Base-by-base conservation (phyloP, 64 coral and sea anemone genomes). In the Actinia tenebrosa region DNA sequence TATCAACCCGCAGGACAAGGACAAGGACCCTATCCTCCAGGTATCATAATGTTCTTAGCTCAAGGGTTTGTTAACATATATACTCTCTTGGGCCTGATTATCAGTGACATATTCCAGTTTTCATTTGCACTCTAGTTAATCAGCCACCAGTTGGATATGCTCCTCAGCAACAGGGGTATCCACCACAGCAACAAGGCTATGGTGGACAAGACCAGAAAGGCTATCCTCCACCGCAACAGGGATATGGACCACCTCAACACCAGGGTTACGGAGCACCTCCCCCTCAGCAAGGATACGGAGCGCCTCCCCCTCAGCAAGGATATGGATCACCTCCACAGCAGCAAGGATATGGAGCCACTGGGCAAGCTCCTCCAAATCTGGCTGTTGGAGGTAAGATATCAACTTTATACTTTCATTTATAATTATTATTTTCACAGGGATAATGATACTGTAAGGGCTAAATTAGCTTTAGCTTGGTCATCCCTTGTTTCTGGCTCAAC, bases 121-220 rank as follows among this genome's bases (percentile, higher is more conserved):
- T 58, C 7, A 11, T 0, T 23, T 3, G 8, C 6, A 66, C 22
- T 66, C 22, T 75, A 75, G 69, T 26, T 30, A 64, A 83, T 47
- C 88, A 89, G 77, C 92, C 92, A 27, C 92, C 83, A 53, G 88
- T 89, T 10, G 92, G 84, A 7, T 84, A 77, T 89, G 88, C 63
- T 43, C 88, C 82, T 54, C 60, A 81, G 16, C 20, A 75, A 43
- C 69, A 75, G 25, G 86, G 86, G 16, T 53, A 71, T 17, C 81
- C 75, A 7, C 85, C 68, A 3, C 63, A 78, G 5, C 89, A 90
- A 64, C 77, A 86, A 18, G 83, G 77, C 27, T 86, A 69, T 56
- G 88, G 30, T 37, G 30, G 30, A 37, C 30, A 37, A 37, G 30
- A 37, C 30, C 30, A 37, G 30, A 37, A 37, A 37, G 30, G 30